Evolutionary conservation across 2,797 vertebrate genomes (phyloP), one percentile per base, ranked within the genome.

Genomic region (Chaetophractus vellerosus): DNA sequence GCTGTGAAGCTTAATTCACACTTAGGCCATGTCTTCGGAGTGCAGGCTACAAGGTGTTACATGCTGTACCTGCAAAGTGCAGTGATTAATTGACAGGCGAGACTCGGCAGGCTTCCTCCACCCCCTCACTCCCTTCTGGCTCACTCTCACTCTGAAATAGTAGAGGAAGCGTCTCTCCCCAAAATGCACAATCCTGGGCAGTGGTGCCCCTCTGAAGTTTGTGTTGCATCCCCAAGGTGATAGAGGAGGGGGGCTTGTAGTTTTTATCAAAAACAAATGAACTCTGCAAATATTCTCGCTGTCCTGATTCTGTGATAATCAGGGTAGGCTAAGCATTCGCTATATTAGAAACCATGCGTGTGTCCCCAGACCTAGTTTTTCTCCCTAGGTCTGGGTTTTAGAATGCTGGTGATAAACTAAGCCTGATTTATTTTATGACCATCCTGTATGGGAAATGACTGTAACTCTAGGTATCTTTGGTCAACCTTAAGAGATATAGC

Each of bases 1-100:
- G 55, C 66, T 78, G 72, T 31, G 83, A 72, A 80, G 14, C 38
- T 88, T 50, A 61, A 66, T 80, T 96, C 75, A 86, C 83, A 78
- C 90, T 74, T 68, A 52, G 19, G 48, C 84, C 9, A 0, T 31
- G n/a, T 59, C 68, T 28, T 64, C 28, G 36, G 82, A 38, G 21
- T 16, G 0, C 31, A 78, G 76, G 68, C 55, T 88, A n/a, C 45
- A 57, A 71, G 41, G 38, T 82, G 72, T 59, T 57, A 63, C 31
- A 3, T 16, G 68, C 50, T 21, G 18, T 41, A 4, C 2, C 7
- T 81, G 76, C 87, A 76, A 52, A 93, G 63, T 11, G 21, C 38
- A 28, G 31, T 33, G 66, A 80, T 12, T 79, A 87, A 75, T 15
- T 23, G 79, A 55, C 63, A 45, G 80, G 36, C 0, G 0, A 57